A percentile compares a stretch with the other conserved stretches of the same genome.
Conservation (phyloP, 2,888 invertebrate species). For the Philhelius pedissequus region DNA sequence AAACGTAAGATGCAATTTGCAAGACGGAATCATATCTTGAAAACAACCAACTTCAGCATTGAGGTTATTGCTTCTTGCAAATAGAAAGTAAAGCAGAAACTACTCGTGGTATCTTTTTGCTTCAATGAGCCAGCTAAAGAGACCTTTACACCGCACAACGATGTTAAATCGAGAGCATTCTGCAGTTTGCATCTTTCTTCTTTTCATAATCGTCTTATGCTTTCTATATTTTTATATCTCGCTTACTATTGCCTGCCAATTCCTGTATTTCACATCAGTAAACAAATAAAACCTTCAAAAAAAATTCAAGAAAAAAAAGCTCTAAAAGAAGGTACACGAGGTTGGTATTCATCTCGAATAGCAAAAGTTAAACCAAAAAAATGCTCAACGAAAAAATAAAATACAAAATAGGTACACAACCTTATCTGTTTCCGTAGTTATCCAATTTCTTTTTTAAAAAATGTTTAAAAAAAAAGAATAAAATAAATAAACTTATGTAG, state of each 20-base stretch:
- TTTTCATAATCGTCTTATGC: conserved; percentile 33
- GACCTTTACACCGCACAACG: neutral
- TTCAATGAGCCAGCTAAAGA: neutral
- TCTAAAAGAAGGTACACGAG: neutral
- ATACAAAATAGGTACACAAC: conserved; percentile 34
- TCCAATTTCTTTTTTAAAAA: conserved; percentile 6
- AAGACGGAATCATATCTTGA: neutral
- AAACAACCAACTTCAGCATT: neutral
- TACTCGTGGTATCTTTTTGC: neutral
- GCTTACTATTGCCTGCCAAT: conserved; percentile 44
- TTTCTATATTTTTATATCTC: conserved; percentile 27
- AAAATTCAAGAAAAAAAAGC: neutral
- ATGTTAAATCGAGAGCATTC: neutral
- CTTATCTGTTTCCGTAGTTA: conserved; percentile 62
- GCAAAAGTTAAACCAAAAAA: conserved; percentile 7
- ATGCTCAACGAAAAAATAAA: conserved; percentile 17
- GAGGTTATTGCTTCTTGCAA: neutral
- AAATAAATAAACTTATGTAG: conserved; percentile 28
- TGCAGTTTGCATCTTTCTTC: neutral
- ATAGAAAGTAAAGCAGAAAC: neutral
- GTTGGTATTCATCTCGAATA: neutral
- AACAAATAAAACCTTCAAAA: conserved; percentile 16
- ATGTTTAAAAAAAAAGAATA: neutral
- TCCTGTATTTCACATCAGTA: conserved; percentile 47
- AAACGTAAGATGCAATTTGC: neutral